Percentiles rank a stretch among this genome's conserved stretches.
phyloP scores from a whole-genome alignment of 2,888 invertebrate genomes.

The Andrena trimmerana region DNA sequence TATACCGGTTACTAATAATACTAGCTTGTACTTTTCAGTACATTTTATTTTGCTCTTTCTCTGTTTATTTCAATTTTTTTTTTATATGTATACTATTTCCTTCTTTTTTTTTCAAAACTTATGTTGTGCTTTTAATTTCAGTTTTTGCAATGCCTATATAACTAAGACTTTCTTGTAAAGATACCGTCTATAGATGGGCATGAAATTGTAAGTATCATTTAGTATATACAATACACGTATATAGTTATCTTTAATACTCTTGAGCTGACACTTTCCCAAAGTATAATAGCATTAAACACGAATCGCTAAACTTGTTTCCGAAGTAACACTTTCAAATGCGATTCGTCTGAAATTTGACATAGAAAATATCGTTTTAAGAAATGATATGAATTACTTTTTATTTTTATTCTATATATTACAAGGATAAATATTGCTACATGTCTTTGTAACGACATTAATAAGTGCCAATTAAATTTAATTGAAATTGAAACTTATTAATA shows the following conservation, averaged over 20 bases:
- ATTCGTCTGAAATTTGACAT: background rate
- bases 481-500: background rate
- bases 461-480: conserved; percentile 6
- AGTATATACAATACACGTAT: background rate
- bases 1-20: background rate
- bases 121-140: conserved; percentile 61
- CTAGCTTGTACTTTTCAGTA: background rate
- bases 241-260: conserved; percentile 14
- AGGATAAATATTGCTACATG: background rate
- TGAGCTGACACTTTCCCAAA: background rate
- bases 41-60: background rate
- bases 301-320: background rate
- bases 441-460: background rate
- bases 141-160: conserved; percentile 50
- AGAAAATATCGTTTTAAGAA: background rate
- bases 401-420: background rate
- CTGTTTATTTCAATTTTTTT: background rate
- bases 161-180: conserved; percentile 46
- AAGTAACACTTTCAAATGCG: background rate
- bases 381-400: background rate
- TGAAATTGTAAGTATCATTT: conserved; percentile 38
- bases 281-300: background rate
- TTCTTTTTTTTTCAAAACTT: conserved; percentile 11
- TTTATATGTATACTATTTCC: conserved; percentile 1
- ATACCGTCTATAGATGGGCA: conserved; percentile 27